Evolutionary conservation across 2,888 invertebrate genomes (phyloP), one percentile per base, ranked within the genome.

Genomic region (Andrena chrysosceles): DNA sequence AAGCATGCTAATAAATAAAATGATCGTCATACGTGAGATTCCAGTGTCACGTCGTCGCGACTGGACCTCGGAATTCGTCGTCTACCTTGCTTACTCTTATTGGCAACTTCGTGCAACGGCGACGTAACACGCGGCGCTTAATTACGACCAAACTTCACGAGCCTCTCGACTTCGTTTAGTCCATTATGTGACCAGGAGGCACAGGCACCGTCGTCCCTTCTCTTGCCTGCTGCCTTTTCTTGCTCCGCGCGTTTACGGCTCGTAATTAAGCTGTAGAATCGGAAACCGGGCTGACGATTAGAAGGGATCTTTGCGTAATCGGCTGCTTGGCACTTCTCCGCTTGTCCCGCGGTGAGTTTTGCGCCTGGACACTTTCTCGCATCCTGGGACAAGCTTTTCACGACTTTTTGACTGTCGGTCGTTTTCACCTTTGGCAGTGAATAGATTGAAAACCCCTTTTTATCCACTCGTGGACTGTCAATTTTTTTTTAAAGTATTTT

Each of bases 61-160:
- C 20, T 23, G 54, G 54, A 20, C 54, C 54, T 0, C 54, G 54
- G 42, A 42, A 42, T 54, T 8, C 56, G 23, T 23, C 56, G 56
- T 10, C 23, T 13, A 23, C 3, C 42, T 42, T 26, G 23, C 8
- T 56, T 10, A 4, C 23, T 10, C 23, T 10, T 10, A 10, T 23
- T 56, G 56, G 70, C 68, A 23, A 26, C 77, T 80, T 77, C 59
- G 70, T 73, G 77, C 67, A 82, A 82, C 64, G 31, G 23, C 56
- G 8, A 26, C 73, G 83, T 79, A 85, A 83, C 64, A 64, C 64
- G 71, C 52, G 42, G 20, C 76, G 64, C 42, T 73, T 85, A 85
- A 85, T 86, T 81, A 78, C 78, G 59, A 35, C 52, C 71, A 76
- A 84, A 84, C 74, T 85, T 77, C 74, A 77, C 78, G 74, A 79